Percentiles rank a stretch among this genome's conserved stretches.
phyloP scores from a whole-genome alignment of 2,888 invertebrate species.

The Ophion slaviceki region DNA sequence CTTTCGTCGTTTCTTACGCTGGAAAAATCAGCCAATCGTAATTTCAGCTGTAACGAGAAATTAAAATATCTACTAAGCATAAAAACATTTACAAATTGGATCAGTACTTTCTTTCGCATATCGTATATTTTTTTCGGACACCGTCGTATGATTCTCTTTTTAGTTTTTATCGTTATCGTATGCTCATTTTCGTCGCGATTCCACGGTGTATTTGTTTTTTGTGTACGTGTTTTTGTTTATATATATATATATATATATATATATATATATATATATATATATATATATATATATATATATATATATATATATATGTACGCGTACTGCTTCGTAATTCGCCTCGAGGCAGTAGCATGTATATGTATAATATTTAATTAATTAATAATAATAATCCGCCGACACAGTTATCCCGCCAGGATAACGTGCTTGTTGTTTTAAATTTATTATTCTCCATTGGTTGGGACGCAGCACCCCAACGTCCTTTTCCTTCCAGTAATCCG shows the following conservation, averaged over 20 bases:
- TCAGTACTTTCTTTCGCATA: constrained; percentile 78
- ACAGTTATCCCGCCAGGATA: constrained; percentile 53
- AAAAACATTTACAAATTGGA: constrained; percentile 44
- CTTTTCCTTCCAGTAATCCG: constrained; percentile 54
- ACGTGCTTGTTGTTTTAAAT: constrained; percentile 14
- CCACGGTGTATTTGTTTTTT: constrained; percentile 38
- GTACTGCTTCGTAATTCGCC: constrained; percentile 63
- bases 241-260: not conserved
- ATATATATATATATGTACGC: constrained; percentile 43
- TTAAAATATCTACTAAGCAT: constrained; percentile 18
- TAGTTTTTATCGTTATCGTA: constrained; percentile 60
- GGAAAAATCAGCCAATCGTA: not conserved
- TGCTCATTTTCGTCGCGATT: constrained; percentile 60
- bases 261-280: not conserved
- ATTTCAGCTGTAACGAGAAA: constrained; percentile 12
- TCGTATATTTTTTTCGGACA: constrained; percentile 81
- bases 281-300: constrained; percentile 11
- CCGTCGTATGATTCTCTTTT: constrained; percentile 69
- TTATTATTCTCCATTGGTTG: constrained; percentile 45
- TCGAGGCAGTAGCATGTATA: constrained; percentile 63
- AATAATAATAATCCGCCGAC: constrained; percentile 65
- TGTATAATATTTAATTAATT: constrained; percentile 59
- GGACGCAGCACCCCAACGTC: constrained; percentile 60
- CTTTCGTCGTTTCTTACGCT: not conserved
- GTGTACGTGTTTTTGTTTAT: constrained; percentile 17